phyloP scores from a whole-genome alignment of 2,797 vertebrate species.

The Euphonia xanthogaster region DNA sequence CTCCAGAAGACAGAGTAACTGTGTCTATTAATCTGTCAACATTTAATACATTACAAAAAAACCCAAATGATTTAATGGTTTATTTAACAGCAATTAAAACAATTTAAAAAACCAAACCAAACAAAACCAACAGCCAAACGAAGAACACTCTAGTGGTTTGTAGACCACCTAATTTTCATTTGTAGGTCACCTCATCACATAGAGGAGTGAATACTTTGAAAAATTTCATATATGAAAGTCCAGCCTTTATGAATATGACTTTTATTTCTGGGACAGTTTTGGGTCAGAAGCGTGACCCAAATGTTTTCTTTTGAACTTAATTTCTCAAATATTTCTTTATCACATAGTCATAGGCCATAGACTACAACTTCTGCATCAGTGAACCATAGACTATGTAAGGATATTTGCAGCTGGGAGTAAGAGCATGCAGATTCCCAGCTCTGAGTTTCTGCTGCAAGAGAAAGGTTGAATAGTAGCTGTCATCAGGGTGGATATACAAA shows the following conservation, averaged over 20 bases:
- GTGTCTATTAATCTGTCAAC: background rate
- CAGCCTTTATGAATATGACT: background rate
- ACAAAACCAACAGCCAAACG: accelerated
- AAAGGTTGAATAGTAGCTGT: background rate
- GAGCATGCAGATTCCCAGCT: background rate
- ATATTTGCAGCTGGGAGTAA: background rate
- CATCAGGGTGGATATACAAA: background rate
- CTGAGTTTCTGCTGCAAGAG: background rate
- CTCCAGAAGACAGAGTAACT: background rate
- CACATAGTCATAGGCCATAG: background rate
- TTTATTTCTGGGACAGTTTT: background rate
- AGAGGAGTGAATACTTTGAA: background rate
- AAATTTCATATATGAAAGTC: background rate
- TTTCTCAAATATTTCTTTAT: constrained; percentile 2
- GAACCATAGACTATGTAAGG: background rate
- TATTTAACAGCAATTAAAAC: background rate
- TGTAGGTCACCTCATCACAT: background rate
- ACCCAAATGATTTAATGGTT: background rate
- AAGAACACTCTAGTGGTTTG: background rate
- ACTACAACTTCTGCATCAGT: background rate
- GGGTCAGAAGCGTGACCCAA: background rate
- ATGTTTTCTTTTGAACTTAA: background rate
- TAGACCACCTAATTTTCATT: background rate
- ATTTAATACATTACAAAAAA: background rate
- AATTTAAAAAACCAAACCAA: background rate